Conservation (phyloP, 2,888 invertebrate species). For the Julus scandinavius region DNA sequence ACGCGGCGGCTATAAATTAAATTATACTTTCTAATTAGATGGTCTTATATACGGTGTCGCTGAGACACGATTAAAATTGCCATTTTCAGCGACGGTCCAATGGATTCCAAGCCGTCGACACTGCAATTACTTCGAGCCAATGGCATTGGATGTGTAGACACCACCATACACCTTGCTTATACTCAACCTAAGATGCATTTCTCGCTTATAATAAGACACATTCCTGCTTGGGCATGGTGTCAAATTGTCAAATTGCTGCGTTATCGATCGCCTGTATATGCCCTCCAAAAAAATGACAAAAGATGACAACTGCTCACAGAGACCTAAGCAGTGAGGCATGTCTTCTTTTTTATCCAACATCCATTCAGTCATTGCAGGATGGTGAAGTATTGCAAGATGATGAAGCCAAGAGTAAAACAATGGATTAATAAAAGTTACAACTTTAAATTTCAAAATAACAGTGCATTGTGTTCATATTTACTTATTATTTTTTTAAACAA, state of each 20-base stretch:
- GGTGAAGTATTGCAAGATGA: too few species aligned
- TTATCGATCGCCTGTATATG: neutral
- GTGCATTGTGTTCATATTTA: too few species aligned
- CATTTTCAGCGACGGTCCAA: neutral
- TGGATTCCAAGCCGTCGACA: neutral
- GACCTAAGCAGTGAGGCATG: too few species aligned
- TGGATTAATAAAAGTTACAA: too few species aligned
- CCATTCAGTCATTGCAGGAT: too few species aligned
- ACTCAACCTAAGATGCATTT: neutral
- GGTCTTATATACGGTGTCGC: constrained; percentile 37
- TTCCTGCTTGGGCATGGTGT: constrained; percentile 30
- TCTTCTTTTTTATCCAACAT: too few species aligned
- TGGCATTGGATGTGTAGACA: constrained; percentile 22
- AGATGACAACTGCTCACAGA: constrained; percentile 14
- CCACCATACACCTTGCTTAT: neutral
- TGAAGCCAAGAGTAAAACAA: too few species aligned
- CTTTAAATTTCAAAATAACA: too few species aligned
- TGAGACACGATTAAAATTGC: constrained; percentile 46
- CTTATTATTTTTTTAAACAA: too few species aligned
- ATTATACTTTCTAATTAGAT: constrained; percentile 56
- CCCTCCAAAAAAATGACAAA: neutral
- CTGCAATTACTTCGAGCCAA: constrained; percentile 25
- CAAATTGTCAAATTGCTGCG: neutral
- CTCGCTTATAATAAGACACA: neutral
- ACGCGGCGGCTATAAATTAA: constrained; percentile 55